These are phyloP conservation scores for Himalopsyche anomala DNA, from an alignment of 2,888 invertebrate species.

Conservation along the genomic window DNA sequence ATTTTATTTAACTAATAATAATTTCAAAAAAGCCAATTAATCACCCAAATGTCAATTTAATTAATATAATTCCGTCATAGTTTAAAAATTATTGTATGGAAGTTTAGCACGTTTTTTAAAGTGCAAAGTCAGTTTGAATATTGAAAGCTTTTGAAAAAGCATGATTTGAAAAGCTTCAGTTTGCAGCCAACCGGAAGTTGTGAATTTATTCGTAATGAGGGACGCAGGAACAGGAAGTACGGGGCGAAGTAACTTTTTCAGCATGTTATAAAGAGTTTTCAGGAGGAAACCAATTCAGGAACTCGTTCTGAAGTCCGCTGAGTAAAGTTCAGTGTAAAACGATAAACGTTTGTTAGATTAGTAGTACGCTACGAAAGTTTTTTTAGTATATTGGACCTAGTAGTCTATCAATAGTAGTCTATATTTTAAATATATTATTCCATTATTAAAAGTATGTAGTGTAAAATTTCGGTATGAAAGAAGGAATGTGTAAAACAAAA, in stretches of 20 bases:
- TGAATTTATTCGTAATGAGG: constrained; percentile 28
- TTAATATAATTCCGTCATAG: too few relatives aligned
- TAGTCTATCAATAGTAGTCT: too few relatives aligned
- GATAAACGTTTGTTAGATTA: constrained; percentile 27
- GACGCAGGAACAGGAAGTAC: constrained; percentile 9
- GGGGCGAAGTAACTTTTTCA: constrained; percentile 8
- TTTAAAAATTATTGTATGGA: too few relatives aligned
- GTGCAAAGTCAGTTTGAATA: not conserved
- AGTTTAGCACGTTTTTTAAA: not conserved
- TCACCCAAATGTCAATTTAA: too few relatives aligned
- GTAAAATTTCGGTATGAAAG: too few relatives aligned
- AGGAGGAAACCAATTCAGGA: constrained; percentile 24
- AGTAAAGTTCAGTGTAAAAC: not conserved
- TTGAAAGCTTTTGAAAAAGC: not conserved
- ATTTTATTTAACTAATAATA: too few relatives aligned
- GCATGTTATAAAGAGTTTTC: constrained; percentile 33
- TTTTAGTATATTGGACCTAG: too few relatives aligned
- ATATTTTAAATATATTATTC: too few relatives aligned
- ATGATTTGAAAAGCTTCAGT: constrained; percentile 3
- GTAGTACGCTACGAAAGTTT: too few relatives aligned
- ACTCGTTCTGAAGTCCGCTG: not conserved
- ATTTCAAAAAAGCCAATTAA: too few relatives aligned
- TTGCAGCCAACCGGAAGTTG: constrained; percentile 10
- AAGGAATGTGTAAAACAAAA: too few relatives aligned
- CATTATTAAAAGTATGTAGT: too few relatives aligned